Percentiles rank a stretch among this genome's conserved stretches.
These are phyloP conservation scores for Cassiopea xamachana DNA, from an alignment of 30 jellyfish, hydroid and myxozoan species.

Conservation along the genomic window DNA sequence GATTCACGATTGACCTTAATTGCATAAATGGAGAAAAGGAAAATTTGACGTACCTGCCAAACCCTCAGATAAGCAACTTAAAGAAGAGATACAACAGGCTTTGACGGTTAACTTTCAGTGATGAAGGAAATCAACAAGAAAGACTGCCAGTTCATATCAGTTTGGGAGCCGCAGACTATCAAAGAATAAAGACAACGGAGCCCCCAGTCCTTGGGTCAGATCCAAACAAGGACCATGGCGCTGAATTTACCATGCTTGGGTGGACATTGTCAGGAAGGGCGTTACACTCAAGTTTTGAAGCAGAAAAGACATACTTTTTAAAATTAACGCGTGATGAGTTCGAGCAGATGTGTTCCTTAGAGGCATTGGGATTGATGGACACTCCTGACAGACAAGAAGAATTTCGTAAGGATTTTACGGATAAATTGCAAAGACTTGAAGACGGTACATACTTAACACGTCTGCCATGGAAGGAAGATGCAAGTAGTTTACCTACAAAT, in stretches of 20 bases:
- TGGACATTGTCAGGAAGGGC: conserved; percentile 69
- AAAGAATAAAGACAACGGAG: conserved; percentile 39
- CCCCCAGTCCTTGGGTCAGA: conserved; percentile 60
- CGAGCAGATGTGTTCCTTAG: conserved; percentile 50
- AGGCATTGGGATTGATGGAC: conserved; percentile 49
- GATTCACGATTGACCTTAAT: conserved; percentile 33
- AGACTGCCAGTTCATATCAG: conserved; percentile 57
- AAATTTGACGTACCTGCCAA: conserved; percentile 45
- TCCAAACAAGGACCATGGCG: conserved; percentile 65
- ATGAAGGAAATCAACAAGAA: conserved; percentile 33
- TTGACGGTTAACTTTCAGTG: conserved; percentile 61
- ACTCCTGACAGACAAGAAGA: conserved; percentile 36
- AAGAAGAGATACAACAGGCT: conserved; percentile 60
- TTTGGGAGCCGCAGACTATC: conserved; percentile 53
- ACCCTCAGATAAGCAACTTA: conserved; percentile 46
- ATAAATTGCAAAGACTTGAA: conserved; percentile 25
- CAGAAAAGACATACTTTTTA: conserved; percentile 29
- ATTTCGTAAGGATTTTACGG: conserved; percentile 50
- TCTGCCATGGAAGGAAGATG: conserved; percentile 60
- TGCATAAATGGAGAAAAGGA: conserved; percentile 69
- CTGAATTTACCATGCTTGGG: conserved; percentile 74
- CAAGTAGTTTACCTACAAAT: conserved; percentile 56
- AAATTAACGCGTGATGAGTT: conserved; percentile 36
- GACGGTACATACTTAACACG: conserved; percentile 67
- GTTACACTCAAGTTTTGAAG: not conserved